Evolutionary conservation across 2,113 vertebrate species (phyloP).

Genomic region (Semnornis frantzii): DNA sequence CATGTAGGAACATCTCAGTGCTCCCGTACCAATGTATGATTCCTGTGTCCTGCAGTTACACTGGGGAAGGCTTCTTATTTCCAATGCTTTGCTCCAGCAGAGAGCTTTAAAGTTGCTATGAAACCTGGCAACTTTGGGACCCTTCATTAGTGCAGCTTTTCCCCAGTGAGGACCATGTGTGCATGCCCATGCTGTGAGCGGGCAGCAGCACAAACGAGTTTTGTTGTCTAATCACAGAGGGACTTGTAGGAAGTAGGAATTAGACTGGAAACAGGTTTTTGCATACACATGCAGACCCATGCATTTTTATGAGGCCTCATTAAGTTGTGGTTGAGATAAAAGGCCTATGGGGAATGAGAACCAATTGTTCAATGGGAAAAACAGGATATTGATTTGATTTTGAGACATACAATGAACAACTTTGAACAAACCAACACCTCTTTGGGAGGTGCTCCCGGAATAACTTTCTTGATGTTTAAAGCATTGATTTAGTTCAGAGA

Average conservation of each 20-base stretch:
- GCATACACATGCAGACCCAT: not conserved
- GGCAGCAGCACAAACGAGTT: not conserved
- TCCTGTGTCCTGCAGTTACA: not conserved
- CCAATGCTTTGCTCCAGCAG: not conserved
- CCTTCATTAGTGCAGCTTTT: not conserved
- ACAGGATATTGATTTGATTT: not conserved
- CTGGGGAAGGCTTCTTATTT: not conserved
- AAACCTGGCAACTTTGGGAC: not conserved
- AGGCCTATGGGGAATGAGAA: not conserved
- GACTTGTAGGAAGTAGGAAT: not conserved
- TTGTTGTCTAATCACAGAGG: not conserved
- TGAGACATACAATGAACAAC: not conserved
- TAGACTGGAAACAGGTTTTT: not conserved
- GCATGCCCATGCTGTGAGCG: rapidly evolving
- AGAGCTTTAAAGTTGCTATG: not conserved
- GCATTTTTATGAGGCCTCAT: not conserved
- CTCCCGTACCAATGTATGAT: not conserved
- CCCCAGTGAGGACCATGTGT: too few species aligned
- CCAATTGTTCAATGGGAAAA: not conserved
- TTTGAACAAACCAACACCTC: not conserved
- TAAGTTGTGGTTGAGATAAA: not conserved
- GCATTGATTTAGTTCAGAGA: not conserved
- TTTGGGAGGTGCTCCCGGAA: not conserved
- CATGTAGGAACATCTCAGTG: not conserved
- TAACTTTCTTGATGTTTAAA: not conserved